phyloP scores from a whole-genome alignment of 2,888 invertebrate genomes.

The Pseudanteris insignis region DNA sequence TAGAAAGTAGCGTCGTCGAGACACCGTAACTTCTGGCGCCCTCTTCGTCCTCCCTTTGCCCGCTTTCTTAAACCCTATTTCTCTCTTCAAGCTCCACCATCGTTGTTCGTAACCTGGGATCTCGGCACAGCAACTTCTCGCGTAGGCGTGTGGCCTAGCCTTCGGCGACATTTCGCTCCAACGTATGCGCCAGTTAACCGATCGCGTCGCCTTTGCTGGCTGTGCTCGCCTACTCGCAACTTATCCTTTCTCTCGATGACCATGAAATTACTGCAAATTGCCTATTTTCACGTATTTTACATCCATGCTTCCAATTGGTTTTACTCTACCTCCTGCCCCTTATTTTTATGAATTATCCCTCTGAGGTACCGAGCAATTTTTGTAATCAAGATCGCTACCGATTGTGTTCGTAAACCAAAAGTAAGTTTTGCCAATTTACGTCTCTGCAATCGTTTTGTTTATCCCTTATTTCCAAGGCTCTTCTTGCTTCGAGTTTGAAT shows the following conservation, averaged over 20 bases:
- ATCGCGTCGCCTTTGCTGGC: constrained; percentile 52
- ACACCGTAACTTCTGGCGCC: constrained; percentile 65
- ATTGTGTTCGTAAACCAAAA: constrained; percentile 21
- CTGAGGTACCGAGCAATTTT: constrained; percentile 18
- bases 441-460: constrained; percentile 33
- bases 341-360: constrained; percentile 18
- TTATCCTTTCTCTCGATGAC: constrained; percentile 7
- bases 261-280: constrained; percentile 35
- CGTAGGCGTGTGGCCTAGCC: constrained; percentile 28
- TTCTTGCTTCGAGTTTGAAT: constrained; percentile 27
- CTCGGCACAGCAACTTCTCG: constrained; percentile 24
- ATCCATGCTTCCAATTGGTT: constrained; percentile 13
- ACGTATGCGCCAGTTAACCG: constrained; percentile 46
- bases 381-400: constrained; percentile 18
- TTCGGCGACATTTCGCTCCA: constrained; percentile 18
- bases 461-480: constrained; percentile 15
- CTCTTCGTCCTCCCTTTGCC: constrained; percentile 37
- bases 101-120: constrained; percentile 34
- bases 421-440: constrained; percentile 29
- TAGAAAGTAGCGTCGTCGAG: constrained; percentile 58
- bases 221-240: constrained; percentile 29
- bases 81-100: constrained; percentile 28
- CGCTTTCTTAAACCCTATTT: constrained; percentile 36
- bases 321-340: neutral
- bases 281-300: constrained; percentile 9